Evolutionary conservation across 2,888 invertebrate species (phyloP), one percentile per base, ranked within the genome.

Genomic region (Brachyptera putata): DNA sequence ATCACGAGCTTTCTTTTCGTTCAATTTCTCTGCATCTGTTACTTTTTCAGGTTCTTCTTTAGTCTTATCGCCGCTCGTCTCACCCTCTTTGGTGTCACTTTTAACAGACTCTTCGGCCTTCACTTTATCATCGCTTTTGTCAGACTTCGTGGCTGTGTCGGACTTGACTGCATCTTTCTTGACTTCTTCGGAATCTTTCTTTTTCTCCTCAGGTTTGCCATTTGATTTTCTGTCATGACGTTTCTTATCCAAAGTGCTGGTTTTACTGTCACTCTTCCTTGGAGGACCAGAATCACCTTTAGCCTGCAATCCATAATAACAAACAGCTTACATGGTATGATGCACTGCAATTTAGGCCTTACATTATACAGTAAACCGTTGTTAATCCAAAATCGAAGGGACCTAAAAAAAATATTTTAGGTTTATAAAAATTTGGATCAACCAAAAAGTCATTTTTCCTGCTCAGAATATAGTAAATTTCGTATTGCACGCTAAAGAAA

Each of bases 41-140:
- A n/a, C n/a, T n/a, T n/a, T n/a, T n/a, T n/a, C n/a, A n/a, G n/a
- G n/a, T n/a, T 21, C 14, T 34, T 34, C 58, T 61, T 72, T 62
- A 69, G 71, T 62, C 72, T 65, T 64, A 76, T 70, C 60, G 76
- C 74, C 68, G 71, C 71, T 63, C 72, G 71, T 66, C 71, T 71
- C 60, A 78, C 79, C 66, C 79, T 81, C 68, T 56, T 69, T 70
- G 63, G 57, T 60, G 34, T 49, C 71, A 36, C 81, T 68, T 57
- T 70, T 70, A 63, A 57, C 60, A 30, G 56, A 70, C 30, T 76
- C 80, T 11, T 69, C 71, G 0, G 74, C 74, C 9, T 77, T 77
- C 50, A 73, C 72, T 61, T 72, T 71, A 16, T 73, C 72, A 25
- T 75, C 62, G 14, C 3, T 13, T n/a, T 16, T n/a, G 26, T 56